Evolutionary conservation across 2,888 invertebrate genomes (phyloP), one percentile per base, ranked within the genome.

Genomic region (Microchrysa polita): DNA sequence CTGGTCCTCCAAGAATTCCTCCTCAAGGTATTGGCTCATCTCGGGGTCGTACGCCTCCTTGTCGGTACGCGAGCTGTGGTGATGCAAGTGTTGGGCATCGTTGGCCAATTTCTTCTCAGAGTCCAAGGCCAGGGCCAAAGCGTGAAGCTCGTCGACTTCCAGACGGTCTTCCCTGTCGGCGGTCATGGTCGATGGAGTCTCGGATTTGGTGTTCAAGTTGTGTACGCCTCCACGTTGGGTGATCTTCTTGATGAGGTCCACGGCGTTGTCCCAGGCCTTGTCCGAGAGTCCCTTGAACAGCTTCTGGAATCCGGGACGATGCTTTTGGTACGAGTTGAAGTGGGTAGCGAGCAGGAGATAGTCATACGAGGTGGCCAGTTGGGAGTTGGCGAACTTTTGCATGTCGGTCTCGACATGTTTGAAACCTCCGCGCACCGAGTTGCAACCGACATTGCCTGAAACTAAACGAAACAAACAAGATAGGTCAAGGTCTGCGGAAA

Each of bases 211-310:
- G 77, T 85, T 84, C 79, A 90, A 88, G 79, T 89, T 85, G 85
- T 88, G 87, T 53, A 79, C 81, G 77, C 89, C 87, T 82, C 94
- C 94, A 80, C 95, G 90, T 82, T 89, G 88, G 0, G 92, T 88
- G 52, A 93, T 87, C 82, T 92, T 92, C 81, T 94, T 92, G 79
- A 94, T 92, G n/a, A 93, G 80, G 10, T 91, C 89, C 79, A 93
- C 90, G 42, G 89, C 88, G 79, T 92, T 89, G 16, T 89, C 88
- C 91, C 94, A 95, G 5, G 91, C 86, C 12, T 89, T 86, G 78
- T 95, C 94, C 0, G 94, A 92, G 10, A 93, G 83, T 74, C 89
- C 89, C 78, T 89, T 88, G 86, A 92, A 93, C 10, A 93, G 83
- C 80, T 90, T 91, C 79, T 89, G 88, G 84, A 95, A 93, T 2